Evolutionary conservation across 2,888 invertebrate genomes (phyloP), one percentile per base, ranked within the genome.

Genomic region (Idaea straminata): DNA sequence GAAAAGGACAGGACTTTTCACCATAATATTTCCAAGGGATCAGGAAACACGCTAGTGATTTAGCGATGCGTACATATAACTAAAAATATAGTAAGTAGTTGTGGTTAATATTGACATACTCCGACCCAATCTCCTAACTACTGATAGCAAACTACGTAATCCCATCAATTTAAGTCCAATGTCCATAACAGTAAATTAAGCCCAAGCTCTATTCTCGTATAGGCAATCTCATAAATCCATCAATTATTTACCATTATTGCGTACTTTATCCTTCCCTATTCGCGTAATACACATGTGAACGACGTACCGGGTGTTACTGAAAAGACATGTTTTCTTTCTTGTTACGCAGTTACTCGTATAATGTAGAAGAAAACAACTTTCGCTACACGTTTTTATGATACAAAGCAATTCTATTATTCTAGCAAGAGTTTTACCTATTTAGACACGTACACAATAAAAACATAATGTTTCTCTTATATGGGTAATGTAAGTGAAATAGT

Each of bases 171-270:
- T 47, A 47, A 47, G 47, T 47, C 47, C 47, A 47, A 47, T 47
- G 47, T 47, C 47, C 47, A 47, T 47, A 47, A 47, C 47, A 47
- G 64, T 61, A 59, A 36, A 34, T 61, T 34, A 61, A n/a, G n/a
- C 61, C 34, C n/a, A 5, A 61, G 34, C 5, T 60, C 25, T 35
- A 57, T 58, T 15, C 61, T 64, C 63, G 66, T 70, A 68, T 70
- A 47, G 47, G 47, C 47, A 47, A 47, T 47, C 47, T 47, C 47
- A 47, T 47, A 47, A 47, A 71, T 72, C 69, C 66, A 71, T 75
- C 68, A 38, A 75, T 70, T 74, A 77, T 74, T 75, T 65, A 76
- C 65, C 65, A 65, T 70, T 63, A 73, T 71, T 62, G 67, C 66
- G 63, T 62, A 69, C 63, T 77, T 73, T 70, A 64, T 61, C 61